Evolutionary conservation across 1,140 invertebrate species (phyloP).

Genomic region (Octopus sinensis): DNA sequence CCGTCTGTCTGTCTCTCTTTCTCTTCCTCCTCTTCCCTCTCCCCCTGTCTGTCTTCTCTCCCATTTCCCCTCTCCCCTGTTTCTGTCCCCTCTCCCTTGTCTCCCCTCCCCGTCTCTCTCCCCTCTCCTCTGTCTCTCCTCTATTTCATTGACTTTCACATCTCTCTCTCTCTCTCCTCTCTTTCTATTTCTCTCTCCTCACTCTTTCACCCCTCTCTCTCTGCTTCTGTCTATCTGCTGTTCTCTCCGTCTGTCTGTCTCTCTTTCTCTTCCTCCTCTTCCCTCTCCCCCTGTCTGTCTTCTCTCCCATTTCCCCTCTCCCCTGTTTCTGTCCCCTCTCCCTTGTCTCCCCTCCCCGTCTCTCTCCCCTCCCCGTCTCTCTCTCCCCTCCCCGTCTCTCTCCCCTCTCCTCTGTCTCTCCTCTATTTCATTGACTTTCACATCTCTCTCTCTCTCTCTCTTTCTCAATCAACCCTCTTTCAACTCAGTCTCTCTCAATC

Average conservation of each 20-base stretch:
- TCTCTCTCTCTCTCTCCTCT: background rate
- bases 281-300: constrained; percentile 29
- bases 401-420: constrained; percentile 4
- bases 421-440: background rate
- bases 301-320: too few species aligned
- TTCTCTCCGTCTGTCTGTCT: constrained; percentile 14
- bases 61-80: constrained; percentile 19
- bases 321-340: constrained; percentile 26
- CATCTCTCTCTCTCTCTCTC: constrained; percentile 9
- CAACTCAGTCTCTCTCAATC: too few species aligned
- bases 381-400: constrained; percentile 17
- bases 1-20: constrained; percentile 12
- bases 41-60: background rate
- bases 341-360: constrained; percentile 23
- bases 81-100: constrained; percentile 20
- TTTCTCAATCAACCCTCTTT: too few species aligned
- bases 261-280: constrained; percentile 27
- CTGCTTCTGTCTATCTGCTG: constrained; percentile 20
- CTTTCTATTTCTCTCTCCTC: too few species aligned
- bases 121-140: background rate
- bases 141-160: background rate
- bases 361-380: background rate
- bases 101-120: constrained; percentile 5
- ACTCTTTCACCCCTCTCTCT: constrained; percentile 15
- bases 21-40: background rate